phyloP scores from a whole-genome alignment of 2,888 invertebrate species.

The Pelosia muscerda region DNA sequence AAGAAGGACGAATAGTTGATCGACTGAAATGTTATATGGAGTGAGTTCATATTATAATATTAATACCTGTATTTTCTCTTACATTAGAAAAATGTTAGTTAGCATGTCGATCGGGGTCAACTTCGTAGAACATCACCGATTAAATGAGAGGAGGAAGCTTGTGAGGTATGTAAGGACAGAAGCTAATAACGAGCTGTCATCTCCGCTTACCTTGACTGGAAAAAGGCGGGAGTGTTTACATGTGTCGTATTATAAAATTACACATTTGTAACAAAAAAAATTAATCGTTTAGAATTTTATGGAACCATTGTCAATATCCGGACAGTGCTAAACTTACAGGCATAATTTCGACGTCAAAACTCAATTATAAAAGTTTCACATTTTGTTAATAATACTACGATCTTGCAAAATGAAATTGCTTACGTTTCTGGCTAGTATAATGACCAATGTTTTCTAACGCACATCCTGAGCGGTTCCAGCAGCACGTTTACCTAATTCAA shows the following conservation, averaged over 20 bases:
- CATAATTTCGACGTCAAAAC: neutral
- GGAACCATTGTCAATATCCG: neutral
- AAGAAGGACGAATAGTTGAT: neutral
- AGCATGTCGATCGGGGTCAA: neutral
- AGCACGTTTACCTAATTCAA: neutral
- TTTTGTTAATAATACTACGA: no score
- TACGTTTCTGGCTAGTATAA: no score
- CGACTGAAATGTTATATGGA: neutral
- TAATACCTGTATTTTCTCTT: neutral
- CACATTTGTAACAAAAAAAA: neutral
- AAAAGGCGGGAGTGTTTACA: neutral
- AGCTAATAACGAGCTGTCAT: neutral
- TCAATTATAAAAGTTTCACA: no score
- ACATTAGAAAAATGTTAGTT: neutral
- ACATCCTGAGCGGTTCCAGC: no score
- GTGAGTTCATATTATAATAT: neutral
- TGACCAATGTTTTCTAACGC: no score
- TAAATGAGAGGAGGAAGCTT: neutral
- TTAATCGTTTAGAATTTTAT: neutral
- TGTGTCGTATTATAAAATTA: no score
- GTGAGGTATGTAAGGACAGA: neutral
- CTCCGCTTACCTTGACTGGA: neutral
- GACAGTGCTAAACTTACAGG: neutral
- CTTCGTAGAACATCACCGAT: neutral
- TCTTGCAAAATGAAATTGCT: no score